Evolutionary conservation across 2,888 invertebrate species (phyloP).

Genomic region (Anoncus sp.): DNA sequence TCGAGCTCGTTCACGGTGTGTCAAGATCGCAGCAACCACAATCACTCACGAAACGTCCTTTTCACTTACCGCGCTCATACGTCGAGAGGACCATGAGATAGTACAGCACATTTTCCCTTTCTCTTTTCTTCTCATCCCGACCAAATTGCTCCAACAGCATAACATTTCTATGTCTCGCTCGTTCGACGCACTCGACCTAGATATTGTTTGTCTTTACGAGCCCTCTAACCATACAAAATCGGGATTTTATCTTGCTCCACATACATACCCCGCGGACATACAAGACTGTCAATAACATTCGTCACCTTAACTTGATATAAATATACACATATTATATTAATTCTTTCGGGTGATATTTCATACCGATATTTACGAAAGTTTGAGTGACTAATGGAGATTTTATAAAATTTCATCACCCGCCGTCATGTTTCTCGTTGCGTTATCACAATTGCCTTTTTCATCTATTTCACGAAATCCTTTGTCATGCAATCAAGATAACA

Average conservation of each 20-base stretch:
- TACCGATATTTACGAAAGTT: not conserved
- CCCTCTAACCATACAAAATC: not conserved
- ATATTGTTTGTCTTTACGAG: slow-evolving; percentile 1
- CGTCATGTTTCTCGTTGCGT: not conserved
- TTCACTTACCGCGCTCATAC: slow-evolving; percentile 81
- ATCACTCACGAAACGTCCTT: slow-evolving; percentile 82
- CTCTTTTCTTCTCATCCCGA: slow-evolving; percentile 52
- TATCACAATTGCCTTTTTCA: not conserved
- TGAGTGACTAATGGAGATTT: not conserved
- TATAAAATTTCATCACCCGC: not conserved
- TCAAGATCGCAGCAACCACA: slow-evolving; percentile 82
- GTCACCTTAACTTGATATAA: slow-evolving; percentile 9
- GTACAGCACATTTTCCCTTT: slow-evolving; percentile 72
- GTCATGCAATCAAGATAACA: slow-evolving; percentile 4
- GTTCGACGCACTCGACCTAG: slow-evolving; percentile 27
- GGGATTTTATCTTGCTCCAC: not conserved
- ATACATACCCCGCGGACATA: not conserved
- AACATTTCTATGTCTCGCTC: slow-evolving; percentile 9
- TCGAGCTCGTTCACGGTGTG: slow-evolving; percentile 64
- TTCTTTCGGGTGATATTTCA: not conserved
- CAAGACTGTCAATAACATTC: slow-evolving; percentile 19
- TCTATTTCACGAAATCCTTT: slow-evolving; percentile 15
- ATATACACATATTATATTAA: not conserved
- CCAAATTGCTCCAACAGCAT: slow-evolving; percentile 7
- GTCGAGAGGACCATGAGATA: slow-evolving; percentile 74